A percentile compares a stretch with the other conserved stretches of the same genome.
These are phyloP conservation scores for Otocyon megalotis DNA, from an alignment of 2,113 vertebrate species.

Conservation along the genomic window DNA sequence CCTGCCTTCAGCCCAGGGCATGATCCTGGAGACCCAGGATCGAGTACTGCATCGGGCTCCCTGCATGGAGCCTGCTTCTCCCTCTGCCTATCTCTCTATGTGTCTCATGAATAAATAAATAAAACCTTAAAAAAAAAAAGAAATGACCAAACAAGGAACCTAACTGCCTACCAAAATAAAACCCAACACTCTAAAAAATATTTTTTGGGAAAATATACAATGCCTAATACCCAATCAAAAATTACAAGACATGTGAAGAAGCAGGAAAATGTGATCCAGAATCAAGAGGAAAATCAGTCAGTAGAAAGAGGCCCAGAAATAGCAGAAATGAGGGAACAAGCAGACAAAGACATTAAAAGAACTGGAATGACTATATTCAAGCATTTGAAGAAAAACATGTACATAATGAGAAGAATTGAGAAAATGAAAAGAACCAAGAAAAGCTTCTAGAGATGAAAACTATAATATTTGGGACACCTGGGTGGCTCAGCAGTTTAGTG, in stretches of 20 bases:
- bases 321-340: neutral
- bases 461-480: too few relatives aligned
- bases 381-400: too few relatives aligned
- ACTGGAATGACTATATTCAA: rapidly evolving
- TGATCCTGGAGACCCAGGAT: too few relatives aligned
- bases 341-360: neutral
- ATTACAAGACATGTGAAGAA: too few relatives aligned
- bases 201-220: neutral
- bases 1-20: too few relatives aligned
- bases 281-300: neutral
- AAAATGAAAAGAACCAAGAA: neutral
- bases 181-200: neutral
- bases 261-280: neutral
- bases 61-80: too few relatives aligned
- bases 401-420: neutral
- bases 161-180: too few relatives aligned
- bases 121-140: too few relatives aligned
- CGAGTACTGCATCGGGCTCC: too few relatives aligned
- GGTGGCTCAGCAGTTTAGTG: too few relatives aligned
- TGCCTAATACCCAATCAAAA: neutral
- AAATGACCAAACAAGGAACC: neutral
- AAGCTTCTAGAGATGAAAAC: neutral
- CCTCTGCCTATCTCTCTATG: too few relatives aligned
- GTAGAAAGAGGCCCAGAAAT: neutral
- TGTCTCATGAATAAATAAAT: too few relatives aligned